Base-by-base conservation (phyloP, 2,888 invertebrate genomes). In the Drosophila percnosoma region DNA sequence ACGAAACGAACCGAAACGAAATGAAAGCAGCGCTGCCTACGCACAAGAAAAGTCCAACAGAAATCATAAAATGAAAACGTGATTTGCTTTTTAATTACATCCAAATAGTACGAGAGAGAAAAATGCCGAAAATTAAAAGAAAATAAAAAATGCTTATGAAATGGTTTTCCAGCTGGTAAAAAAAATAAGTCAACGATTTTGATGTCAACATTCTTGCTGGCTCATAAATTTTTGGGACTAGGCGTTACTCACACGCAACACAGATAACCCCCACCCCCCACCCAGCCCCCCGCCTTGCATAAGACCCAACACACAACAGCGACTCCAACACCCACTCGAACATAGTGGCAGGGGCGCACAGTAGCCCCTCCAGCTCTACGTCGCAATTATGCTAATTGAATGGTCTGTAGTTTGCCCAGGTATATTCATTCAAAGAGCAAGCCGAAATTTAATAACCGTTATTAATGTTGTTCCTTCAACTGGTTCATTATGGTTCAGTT, bases 11-110 rank as follows among this genome's bases (percentile, higher is more conserved):
- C 31, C n/a, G 62, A 66, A 53, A 64, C 2, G 58, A 68, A 67
- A 68, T 65, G 82, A 87, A 74, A 87, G 87, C 89, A 81, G 62
- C 65, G 61, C 69, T 67, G 68, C 83, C 89, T 78, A 86, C 83
- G 89, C 83, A 75, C 48, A 60, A 51, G 64, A 73, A 83, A 73
- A 72, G 18, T 49, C 78, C 55, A 68, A 62, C 24, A 60, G 79
- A 60, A 58, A 64, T 62, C 63, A 80, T 72, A 65, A 73, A 70
- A 73, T 68, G 60, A 71, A 74, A 83, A 89, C 83, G 83, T 84
- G 83, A 84, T 89, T 89, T 82, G 89, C 73, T 74, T 89, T 84
- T 84, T 84, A 84, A 84, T 89, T 89, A 87, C 70, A 63, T 18
- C 53, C 40, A 71, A 70, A 61, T 62, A 65, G 72, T 67, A 65